Base-by-base conservation (phyloP, 2,888 invertebrate species). In the Ecliptopera silaceata region DNA sequence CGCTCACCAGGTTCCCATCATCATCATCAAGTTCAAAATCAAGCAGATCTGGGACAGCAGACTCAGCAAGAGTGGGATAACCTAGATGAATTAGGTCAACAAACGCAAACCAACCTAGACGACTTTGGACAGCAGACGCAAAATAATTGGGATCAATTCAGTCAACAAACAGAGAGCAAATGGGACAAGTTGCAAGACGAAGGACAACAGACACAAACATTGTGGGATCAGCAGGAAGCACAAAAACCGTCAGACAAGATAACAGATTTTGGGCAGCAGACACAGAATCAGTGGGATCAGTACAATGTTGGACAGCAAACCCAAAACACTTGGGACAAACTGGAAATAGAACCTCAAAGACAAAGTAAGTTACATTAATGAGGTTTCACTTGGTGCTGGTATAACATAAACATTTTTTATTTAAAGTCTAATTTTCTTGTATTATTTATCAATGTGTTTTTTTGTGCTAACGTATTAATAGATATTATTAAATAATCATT, bases 1-100 rank as follows among this genome's bases (percentile, higher is more conserved):
- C 79, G 90, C 51, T 88, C 90, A 51, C 74, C 76, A 48, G 65
- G 74, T 41, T 68, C 72, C 36, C 15, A 36, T 48, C 69, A 77
- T 57, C 70, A 71, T 48, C 34, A 38, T 22, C 32, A 54, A n/a
- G 15, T 29, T 8, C 59, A 56, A 42, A 59, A 51, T 31, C 20
- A 46, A 46, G 54, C 44, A 47, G 54, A 61, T 43, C 67, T 55
- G 1, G 68, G 70, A 4, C 79, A 79, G 59, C 72, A 79, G 54
- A 63, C 68, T 36, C 72, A 71, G 67, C 65, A 63, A 31, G 58
- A 60, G 32, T 75, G 60, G 62, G 18, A 54, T 62, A 22, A 71
- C 22, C 20, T 61, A 4, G 71, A 72, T 57, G 64, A 73, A 51
- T 60, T 72, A 26, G 66, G 61, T 8, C 77, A 78, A 59, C 73